Evolutionary conservation across 64 coral and sea anemone genomes (phyloP), one percentile per base, ranked within the genome.

Genomic region (Anthopleura sola): DNA sequence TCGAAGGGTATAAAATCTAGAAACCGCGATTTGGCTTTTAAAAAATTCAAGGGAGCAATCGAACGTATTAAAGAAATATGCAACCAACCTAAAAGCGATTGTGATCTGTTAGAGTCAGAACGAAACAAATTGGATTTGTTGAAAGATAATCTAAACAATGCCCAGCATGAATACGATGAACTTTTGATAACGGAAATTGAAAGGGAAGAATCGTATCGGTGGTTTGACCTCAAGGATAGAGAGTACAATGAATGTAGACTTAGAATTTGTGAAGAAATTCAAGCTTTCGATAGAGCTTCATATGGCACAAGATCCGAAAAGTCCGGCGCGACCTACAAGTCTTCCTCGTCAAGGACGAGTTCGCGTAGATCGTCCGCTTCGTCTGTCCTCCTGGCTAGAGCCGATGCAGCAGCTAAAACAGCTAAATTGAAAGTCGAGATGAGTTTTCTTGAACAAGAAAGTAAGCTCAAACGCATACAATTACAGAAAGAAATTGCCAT

Each of bases 221-320:
- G 85, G 90, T 92, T 82, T 56, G 90, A 92, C 44, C 20, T 92
- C 19, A 83, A 44, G 38, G 90, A 92, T 54, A 55, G 90, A 11
- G 90, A 92, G 17, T 87, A 55, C 75, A 80, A 34, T 48, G 85
- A 92, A 87, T 82, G 64, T 46, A 53, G 90, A 76, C 23, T 92
- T n/a, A 92, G 56, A 83, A 87, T 92, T 71, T 92, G 90, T 49
- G 90, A 92, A 78, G 24, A 57, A 56, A 87, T 92, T 37, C 90
- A 92, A 78, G 55, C 39, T 24, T 7, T 83, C 36, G 85, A 92
- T 56, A 92, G 90, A 71, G 57, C 78, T 37, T 85, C 68, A n/a
- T 55, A 80, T 88, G 51, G 33, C 29, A 37, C 53, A 19, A 40
- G 34, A 26, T 91, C 87, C 37, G 36, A 28, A 56, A 66, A 21